Evolutionary conservation across 2,797 vertebrate species (phyloP).

Genomic region (Jordanella pulchra): DNA sequence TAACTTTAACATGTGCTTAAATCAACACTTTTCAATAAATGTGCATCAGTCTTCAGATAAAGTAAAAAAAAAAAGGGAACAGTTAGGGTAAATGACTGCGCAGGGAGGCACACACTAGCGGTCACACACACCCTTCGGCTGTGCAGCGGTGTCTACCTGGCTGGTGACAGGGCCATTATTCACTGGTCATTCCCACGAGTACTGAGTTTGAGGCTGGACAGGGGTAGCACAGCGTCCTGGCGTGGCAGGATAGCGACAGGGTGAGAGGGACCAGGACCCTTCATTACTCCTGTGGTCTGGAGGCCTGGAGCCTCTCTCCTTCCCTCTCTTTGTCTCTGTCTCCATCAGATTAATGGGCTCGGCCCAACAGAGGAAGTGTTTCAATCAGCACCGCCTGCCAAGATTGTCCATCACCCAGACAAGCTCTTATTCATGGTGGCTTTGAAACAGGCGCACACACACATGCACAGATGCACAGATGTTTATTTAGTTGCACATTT

Average conservation of each 20-base stretch:
- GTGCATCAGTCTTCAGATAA: slow-evolving; percentile 70
- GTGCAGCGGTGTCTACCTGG: slow-evolving; percentile 81
- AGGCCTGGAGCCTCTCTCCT: slow-evolving; percentile 57
- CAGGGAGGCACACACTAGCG: slow-evolving; percentile 36
- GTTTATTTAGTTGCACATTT: slow-evolving; percentile 66
- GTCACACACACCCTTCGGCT: slow-evolving; percentile 74
- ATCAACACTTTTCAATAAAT: slow-evolving; percentile 75
- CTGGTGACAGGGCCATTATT: slow-evolving; percentile 95
- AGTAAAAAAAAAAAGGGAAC: slow-evolving; percentile 61
- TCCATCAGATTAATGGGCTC: slow-evolving; percentile 92
- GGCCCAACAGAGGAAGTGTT: slow-evolving; percentile 95
- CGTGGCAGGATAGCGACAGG: slow-evolving; percentile 68
- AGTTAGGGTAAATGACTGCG: slow-evolving; percentile 69
- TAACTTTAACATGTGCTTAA: slow-evolving; percentile 78
- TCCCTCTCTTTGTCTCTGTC: slow-evolving; percentile 68
- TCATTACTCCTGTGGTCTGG: slow-evolving; percentile 71
- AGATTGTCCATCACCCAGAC: slow-evolving; percentile 80
- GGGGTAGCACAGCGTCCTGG: slow-evolving; percentile 62
- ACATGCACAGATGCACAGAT: slow-evolving; percentile 54
- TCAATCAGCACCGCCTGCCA: slow-evolving; percentile 90
- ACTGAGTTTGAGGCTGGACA: slow-evolving; percentile 84
- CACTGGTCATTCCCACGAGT: slow-evolving; percentile 88
- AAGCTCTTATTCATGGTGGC: slow-evolving; percentile 79
- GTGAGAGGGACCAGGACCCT: slow-evolving; percentile 77
- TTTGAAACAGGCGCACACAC: slow-evolving; percentile 63